Evolutionary conservation across 2,797 vertebrate genomes (phyloP).

Genomic region (Hydrocynus forskahlii): DNA sequence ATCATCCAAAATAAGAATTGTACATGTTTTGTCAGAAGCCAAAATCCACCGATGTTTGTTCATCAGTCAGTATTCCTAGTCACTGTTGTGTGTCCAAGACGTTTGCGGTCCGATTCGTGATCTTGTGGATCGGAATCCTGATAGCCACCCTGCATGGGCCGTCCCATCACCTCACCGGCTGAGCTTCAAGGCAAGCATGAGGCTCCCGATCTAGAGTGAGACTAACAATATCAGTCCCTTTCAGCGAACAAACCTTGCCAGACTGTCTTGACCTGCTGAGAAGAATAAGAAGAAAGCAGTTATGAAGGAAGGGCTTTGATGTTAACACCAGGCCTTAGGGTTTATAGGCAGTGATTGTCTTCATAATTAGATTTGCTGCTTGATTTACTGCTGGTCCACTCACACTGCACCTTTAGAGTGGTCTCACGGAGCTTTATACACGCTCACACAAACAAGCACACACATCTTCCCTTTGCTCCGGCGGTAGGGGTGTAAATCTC

Average conservation of each 20-base stretch:
- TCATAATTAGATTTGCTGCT: slow-evolving; percentile 26
- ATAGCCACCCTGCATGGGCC: neutral
- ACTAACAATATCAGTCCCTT: slow-evolving; percentile 17
- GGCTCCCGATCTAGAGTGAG: neutral
- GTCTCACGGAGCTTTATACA: slow-evolving; percentile 2
- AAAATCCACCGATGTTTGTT: too few species aligned
- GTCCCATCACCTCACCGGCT: neutral
- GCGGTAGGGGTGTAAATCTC: neutral
- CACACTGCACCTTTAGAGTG: neutral
- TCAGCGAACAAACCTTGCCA: neutral
- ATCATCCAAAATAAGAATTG: too few species aligned
- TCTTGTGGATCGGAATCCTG: neutral
- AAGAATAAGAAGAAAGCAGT: slow-evolving; percentile 19
- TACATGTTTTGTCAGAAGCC: too few species aligned
- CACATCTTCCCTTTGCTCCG: neutral
- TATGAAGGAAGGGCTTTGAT: slow-evolving; percentile 13
- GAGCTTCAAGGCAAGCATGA: neutral
- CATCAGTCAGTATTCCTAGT: too few species aligned
- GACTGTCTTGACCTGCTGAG: slow-evolving; percentile 1
- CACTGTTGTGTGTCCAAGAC: neutral
- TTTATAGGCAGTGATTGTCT: slow-evolving; percentile 28
- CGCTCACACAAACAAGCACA: neutral
- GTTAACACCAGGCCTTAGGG: slow-evolving; percentile 22
- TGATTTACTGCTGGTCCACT: slow-evolving; percentile 1
- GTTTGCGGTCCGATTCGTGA: neutral